Percentiles rank a stretch among this genome's conserved stretches.
Evolutionary conservation across 30 jellyfish, hydroid and myxozoan genomes (phyloP).

Genomic region (Morbakka virulenta): DNA sequence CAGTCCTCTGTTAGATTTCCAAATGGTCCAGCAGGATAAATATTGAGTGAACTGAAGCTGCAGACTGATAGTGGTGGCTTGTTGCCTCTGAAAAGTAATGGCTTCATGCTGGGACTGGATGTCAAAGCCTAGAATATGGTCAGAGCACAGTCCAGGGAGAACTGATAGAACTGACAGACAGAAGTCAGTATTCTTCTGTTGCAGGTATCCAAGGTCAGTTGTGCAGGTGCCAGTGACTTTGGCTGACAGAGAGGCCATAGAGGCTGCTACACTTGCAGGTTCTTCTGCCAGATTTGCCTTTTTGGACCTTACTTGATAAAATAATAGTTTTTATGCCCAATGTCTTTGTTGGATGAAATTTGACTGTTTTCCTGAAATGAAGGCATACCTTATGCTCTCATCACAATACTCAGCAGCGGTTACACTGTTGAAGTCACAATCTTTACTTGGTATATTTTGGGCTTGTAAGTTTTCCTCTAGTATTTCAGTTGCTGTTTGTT

Average conservation of each 20-base stretch:
- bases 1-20: constrained; percentile 46
- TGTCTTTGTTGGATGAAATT: constrained; percentile 37
- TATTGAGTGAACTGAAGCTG: constrained; percentile 12
- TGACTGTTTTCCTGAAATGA: constrained; percentile 50
- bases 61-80: constrained; percentile 26
- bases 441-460: constrained; percentile 42
- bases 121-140: constrained; percentile 50
- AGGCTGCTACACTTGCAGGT: constrained; percentile 5
- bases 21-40: constrained; percentile 46
- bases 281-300: not conserved
- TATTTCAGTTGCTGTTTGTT: constrained; percentile 45
- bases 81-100: constrained; percentile 31
- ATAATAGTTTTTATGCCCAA: constrained; percentile 33
- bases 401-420: constrained; percentile 51
- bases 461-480: constrained; percentile 64
- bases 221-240: constrained; percentile 21
- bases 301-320: not conserved
- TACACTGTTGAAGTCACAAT: constrained; percentile 40
- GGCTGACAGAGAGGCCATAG: constrained; percentile 43
- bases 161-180: constrained; percentile 14
- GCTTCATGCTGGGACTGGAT: constrained; percentile 37
- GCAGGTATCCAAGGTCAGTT: constrained; percentile 2
- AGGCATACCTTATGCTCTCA: constrained; percentile 58
- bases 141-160: constrained; percentile 44
- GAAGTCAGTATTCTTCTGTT: not conserved